These are phyloP conservation scores for Zootermopsis nevadensis DNA, from an alignment of 2,888 invertebrate species.

Conservation along the genomic window DNA sequence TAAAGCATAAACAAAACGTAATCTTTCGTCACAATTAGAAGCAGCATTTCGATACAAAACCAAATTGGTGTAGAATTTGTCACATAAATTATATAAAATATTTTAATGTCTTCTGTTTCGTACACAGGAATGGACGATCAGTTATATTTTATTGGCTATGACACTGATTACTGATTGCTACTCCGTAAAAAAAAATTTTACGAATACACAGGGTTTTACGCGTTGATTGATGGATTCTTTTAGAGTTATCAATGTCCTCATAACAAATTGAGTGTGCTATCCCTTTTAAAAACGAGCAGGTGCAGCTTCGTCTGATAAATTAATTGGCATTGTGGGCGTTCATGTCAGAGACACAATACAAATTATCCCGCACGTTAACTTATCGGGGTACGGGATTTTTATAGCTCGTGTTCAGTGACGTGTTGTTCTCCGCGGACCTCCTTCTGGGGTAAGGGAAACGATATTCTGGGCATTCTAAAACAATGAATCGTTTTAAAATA, in stretches of 20 bases:
- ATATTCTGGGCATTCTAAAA: neutral
- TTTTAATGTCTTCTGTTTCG: too few relatives aligned
- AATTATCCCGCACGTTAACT: conserved; percentile 18
- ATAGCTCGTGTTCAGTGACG: neutral
- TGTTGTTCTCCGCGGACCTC: neutral
- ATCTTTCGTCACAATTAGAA: too few relatives aligned
- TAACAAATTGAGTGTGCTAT: conserved; percentile 35
- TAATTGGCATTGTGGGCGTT: conserved; percentile 18
- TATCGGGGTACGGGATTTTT: conserved; percentile 4
- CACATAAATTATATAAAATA: too few relatives aligned
- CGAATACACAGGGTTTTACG: neutral
- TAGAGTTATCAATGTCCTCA: conserved; percentile 36
- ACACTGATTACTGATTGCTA: too few relatives aligned
- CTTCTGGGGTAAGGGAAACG: conserved; percentile 2
- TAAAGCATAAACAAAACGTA: too few relatives aligned
- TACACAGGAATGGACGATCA: too few relatives aligned
- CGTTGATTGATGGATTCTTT: conserved; percentile 35
- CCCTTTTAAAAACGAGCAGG: conserved; percentile 35
- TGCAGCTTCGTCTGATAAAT: conserved; percentile 35
- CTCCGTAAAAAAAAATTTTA: too few relatives aligned
- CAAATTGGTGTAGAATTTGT: too few relatives aligned
- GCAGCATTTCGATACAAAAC: too few relatives aligned
- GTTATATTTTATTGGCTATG: too few relatives aligned
- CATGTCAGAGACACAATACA: conserved; percentile 24
- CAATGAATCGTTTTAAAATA: conserved; percentile 14